Evolutionary conservation across 2,888 invertebrate genomes (phyloP).

Genomic region (Athalia rosae): DNA sequence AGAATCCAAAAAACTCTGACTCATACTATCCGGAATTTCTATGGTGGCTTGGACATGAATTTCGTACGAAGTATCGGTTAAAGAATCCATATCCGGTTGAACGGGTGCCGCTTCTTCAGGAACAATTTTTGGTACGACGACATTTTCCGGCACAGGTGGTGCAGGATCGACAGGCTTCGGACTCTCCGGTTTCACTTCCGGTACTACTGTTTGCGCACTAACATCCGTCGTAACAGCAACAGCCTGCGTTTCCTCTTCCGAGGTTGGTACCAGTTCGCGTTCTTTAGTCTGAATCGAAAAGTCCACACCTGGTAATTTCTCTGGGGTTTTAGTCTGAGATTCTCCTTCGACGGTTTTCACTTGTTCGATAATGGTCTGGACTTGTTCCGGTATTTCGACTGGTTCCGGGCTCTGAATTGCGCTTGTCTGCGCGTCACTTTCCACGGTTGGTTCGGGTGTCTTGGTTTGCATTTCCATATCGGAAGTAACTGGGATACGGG

Average conservation of each 20-base stretch:
- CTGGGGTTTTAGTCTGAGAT: conserved; percentile 59
- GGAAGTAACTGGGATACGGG: conserved; percentile 53
- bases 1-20: conserved; percentile 50
- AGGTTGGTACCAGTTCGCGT: conserved; percentile 59
- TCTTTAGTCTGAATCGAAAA: conserved; percentile 60
- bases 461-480: conserved; percentile 63
- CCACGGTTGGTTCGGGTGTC: conserved; percentile 52
- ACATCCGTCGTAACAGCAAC: conserved; percentile 61
- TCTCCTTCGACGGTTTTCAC: conserved; percentile 63
- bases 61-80: conserved; percentile 63
- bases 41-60: conserved; percentile 67
- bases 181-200: neutral
- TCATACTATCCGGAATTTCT: conserved; percentile 62
- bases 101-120: conserved; percentile 29
- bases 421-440: conserved; percentile 61
- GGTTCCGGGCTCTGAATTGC: conserved; percentile 54
- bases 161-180: conserved; percentile 47
- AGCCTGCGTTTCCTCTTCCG: conserved; percentile 66
- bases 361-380: conserved; percentile 67
- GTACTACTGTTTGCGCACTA: conserved; percentile 57
- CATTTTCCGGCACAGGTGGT: conserved; percentile 51
- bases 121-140: conserved; percentile 32
- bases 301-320: conserved; percentile 62
- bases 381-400: conserved; percentile 50
- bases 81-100: conserved; percentile 57